These are phyloP conservation scores for Sycophila sp. DNA, from an alignment of 1,140 invertebrate species.

Conservation along the genomic window DNA sequence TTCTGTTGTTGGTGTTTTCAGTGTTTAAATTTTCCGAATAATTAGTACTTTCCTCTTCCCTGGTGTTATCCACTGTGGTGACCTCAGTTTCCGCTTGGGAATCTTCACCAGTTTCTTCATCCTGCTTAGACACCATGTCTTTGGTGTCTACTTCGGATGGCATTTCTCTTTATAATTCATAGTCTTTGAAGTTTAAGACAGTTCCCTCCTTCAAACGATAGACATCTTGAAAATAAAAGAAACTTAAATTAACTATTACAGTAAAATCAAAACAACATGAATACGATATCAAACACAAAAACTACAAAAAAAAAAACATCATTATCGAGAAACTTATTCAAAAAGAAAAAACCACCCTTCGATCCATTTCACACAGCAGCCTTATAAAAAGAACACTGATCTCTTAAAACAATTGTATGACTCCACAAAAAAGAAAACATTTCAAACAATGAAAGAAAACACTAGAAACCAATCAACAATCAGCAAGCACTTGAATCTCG, in stretches of 20 bases:
- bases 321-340: no score
- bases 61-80: slow-evolving; percentile 43
- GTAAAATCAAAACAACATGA: background rate
- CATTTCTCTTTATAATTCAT: slow-evolving; percentile 45
- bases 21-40: slow-evolving; percentile 39
- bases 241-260: background rate
- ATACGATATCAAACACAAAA: no score
- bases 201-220: background rate
- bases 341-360: no score
- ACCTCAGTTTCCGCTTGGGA: slow-evolving; percentile 42
- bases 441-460: no score
- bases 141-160: slow-evolving; percentile 51
- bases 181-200: slow-evolving; percentile 19
- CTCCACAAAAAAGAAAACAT: no score
- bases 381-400: no score
- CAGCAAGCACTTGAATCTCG: no score
- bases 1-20: slow-evolving; percentile 41
- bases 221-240: slow-evolving; percentile 1
- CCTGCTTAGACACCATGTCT: slow-evolving; percentile 47
- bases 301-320: background rate
- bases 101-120: slow-evolving; percentile 45
- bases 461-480: no score
- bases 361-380: no score
- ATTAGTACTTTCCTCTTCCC: slow-evolving; percentile 40
- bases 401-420: no score